Evolutionary conservation across 1,140 invertebrate species (phyloP).

Genomic region (Glomeris maerens): DNA sequence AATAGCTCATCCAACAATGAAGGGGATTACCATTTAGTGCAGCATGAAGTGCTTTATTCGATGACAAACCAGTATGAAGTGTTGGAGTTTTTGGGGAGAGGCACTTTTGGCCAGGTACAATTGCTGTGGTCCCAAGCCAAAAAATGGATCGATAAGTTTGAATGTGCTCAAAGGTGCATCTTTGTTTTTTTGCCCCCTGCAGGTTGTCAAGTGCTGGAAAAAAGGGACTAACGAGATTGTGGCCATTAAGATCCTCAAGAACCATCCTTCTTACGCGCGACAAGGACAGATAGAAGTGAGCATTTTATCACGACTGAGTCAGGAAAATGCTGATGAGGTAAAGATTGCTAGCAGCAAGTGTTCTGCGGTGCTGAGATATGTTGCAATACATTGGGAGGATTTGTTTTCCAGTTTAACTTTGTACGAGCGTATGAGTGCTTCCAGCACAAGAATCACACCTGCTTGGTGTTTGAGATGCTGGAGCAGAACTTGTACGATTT

Average conservation of each 20-base stretch:
- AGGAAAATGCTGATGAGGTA: slow-evolving; percentile 94
- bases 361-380: neutral
- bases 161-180: neutral
- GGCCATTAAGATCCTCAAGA: slow-evolving; percentile 99
- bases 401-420: slow-evolving; percentile 65
- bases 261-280: slow-evolving; percentile 97
- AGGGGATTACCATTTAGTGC: slow-evolving; percentile 94
- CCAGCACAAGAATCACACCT: slow-evolving; percentile 98
- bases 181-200: slow-evolving; percentile 17
- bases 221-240: slow-evolving; percentile 99
- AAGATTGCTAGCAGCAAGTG: slow-evolving; percentile 15
- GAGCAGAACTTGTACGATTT: slow-evolving; percentile 99
- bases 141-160: slow-evolving; percentile 3
- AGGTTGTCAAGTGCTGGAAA: slow-evolving; percentile 99
- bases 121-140: neutral
- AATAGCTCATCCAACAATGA: slow-evolving; percentile 44
- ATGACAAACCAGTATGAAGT: slow-evolving; percentile 89
- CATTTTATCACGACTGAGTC: slow-evolving; percentile 89
- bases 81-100: slow-evolving; percentile 92
- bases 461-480: slow-evolving; percentile 98
- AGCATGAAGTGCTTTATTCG: slow-evolving; percentile 95
- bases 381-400: neutral
- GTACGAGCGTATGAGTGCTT: slow-evolving; percentile 99
- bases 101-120: slow-evolving; percentile 85
- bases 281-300: slow-evolving; percentile 99